Base-by-base conservation (phyloP, 1,140 invertebrate genomes). In the Papilio xuthus region DNA sequence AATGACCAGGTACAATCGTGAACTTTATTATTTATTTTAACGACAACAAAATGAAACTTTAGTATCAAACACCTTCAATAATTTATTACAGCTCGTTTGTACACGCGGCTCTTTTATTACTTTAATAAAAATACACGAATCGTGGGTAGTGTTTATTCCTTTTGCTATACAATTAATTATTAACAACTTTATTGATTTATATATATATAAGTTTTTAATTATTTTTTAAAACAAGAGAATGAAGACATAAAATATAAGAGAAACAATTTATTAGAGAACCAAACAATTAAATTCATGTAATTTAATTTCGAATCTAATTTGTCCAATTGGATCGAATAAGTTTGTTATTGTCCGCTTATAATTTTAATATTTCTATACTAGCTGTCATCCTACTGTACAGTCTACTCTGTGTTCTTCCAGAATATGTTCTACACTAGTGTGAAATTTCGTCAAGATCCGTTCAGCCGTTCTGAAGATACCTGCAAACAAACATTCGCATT, bases 1-100 rank as follows among this genome's bases (percentile, higher is more conserved):
- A 15, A 67, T 70, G 18, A n/a, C n/a, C n/a, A 53, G 8, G 50
- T 53, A 53, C 50, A 53, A 8, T 53, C 50, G 50, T 10, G n/a
- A 6, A 53, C 50, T 20, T 47, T 47, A 47, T 47, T 47, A 47
- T 23, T 71, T 73, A 23, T 73, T 44, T 73, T 47, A 69, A 73
- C 37, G 13, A 73, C 18, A 73, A 50, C 26, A 73, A 73, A 72
- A 73, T 73, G 47, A 44, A 73, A 71, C 32, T 71, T 41, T 37
- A n/a, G 20, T 73, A 50, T 47, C 71, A 7, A 73, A 73, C 71
- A 47, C 71, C 20, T 73, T 42, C 9, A 12, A 67, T 67, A 67
- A 67, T 70, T 42, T 70, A 70, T 70, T 18, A 20, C 8, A 18
- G 32, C 37, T 70, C 37, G 69, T 70, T 70, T 37, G 69, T 37